Evolutionary conservation across 1,140 invertebrate genomes (phyloP).

Genomic region (Cydia amplana): DNA sequence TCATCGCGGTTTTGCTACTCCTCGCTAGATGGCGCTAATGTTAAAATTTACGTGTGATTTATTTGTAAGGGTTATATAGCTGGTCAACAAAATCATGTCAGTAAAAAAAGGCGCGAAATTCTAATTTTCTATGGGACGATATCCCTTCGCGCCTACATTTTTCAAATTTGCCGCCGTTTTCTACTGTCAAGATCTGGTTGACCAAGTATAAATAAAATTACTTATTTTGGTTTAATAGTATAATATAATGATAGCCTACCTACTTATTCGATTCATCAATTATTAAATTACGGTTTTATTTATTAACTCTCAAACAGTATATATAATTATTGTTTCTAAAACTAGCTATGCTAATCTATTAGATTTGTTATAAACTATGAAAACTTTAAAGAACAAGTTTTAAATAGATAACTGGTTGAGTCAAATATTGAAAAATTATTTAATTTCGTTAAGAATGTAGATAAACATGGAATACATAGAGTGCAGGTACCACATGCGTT

Average conservation of each 20-base stretch:
- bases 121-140: no score
- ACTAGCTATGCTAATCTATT: conserved; percentile 29
- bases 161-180: no score
- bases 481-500: neutral
- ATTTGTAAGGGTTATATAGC: neutral
- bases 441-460: conserved; percentile 14
- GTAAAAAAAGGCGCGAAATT: no score
- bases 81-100: no score
- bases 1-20: conserved; percentile 19
- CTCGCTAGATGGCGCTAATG: conserved; percentile 13
- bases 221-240: conserved; percentile 25
- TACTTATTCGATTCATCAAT: conserved; percentile 21
- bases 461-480: conserved; percentile 26
- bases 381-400: conserved; percentile 31
- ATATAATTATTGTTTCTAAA: conserved; percentile 20
- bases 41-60: neutral
- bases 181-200: no score
- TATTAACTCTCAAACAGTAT: conserved; percentile 16
- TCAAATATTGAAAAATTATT: conserved; percentile 27
- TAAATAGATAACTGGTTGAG: conserved; percentile 30
- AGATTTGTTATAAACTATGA: conserved; percentile 28
- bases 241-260: conserved; percentile 28
- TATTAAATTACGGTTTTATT: conserved; percentile 21
- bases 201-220: conserved; percentile 9
- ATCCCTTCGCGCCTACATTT: no score